phyloP scores from a whole-genome alignment of 2,797 vertebrate genomes.

The Tamandua tetradactyla region DNA sequence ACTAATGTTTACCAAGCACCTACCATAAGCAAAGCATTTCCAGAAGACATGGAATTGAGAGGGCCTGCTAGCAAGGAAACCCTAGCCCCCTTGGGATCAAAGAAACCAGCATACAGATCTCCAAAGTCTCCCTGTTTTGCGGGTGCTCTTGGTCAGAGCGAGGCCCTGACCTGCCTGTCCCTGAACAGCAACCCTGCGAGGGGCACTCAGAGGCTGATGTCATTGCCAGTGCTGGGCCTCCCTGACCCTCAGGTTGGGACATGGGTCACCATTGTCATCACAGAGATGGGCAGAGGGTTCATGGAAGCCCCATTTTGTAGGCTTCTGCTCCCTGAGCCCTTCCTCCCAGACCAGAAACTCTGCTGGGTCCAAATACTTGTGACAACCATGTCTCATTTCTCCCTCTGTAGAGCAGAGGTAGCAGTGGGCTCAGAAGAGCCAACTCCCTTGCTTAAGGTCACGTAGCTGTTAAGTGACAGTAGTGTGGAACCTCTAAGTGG shows the following conservation, averaged over 20 bases:
- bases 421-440: neutral
- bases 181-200: neutral
- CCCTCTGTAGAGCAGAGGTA: neutral
- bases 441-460: neutral
- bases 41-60: neutral
- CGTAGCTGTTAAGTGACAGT: neutral
- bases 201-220: neutral
- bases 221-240: neutral
- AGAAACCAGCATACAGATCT: neutral
- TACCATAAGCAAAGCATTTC: neutral
- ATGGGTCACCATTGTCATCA: neutral
- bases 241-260: neutral
- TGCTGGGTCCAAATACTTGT: neutral
- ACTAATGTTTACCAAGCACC: neutral
- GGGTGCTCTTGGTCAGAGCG: neutral
- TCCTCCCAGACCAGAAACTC: neutral
- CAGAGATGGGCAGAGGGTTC: neutral
- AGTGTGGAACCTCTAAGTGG: neutral
- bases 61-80: neutral
- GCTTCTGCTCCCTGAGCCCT: neutral
- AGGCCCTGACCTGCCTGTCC: neutral
- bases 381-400: accelerated
- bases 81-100: neutral
- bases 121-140: neutral
- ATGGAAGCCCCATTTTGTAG: neutral